A percentile compares a stretch with the other conserved stretches of the same genome.
Conservation (phyloP, 2,113 vertebrate species). For the Dromiciops gliroides region DNA sequence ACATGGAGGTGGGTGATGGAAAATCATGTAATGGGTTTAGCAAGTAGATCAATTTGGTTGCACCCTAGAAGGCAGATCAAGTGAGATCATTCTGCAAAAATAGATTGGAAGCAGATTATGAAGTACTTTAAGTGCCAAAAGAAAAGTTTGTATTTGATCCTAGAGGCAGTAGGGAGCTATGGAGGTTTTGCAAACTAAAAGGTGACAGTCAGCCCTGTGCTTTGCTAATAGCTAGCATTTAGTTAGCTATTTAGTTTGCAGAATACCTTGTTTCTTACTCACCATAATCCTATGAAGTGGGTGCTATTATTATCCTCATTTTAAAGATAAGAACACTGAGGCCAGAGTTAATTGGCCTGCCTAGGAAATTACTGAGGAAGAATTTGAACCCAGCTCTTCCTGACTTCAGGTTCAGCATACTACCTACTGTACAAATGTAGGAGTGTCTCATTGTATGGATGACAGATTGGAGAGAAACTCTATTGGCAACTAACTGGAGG, state of each 20-base stretch:
- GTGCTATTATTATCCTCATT: not conserved
- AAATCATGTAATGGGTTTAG: not conserved
- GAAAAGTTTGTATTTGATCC: not conserved
- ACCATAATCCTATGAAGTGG: not conserved
- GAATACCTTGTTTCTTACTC: not conserved
- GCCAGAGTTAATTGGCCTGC: not conserved
- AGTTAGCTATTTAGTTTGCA: not conserved
- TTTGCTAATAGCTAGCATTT: not conserved
- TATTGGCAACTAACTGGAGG: not conserved
- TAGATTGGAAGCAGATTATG: not conserved
- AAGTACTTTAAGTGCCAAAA: not conserved
- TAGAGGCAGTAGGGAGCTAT: not conserved
- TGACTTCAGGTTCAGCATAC: not conserved
- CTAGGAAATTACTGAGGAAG: not conserved
- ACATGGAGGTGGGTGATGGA: not conserved
- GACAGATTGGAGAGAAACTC: not conserved
- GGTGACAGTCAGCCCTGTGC: not conserved
- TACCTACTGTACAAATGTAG: not conserved
- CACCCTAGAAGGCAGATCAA: not conserved
- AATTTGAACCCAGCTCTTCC: not conserved
- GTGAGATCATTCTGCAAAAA: not conserved
- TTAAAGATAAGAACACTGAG: not conserved
- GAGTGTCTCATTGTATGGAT: not conserved
- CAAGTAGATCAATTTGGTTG: not conserved
- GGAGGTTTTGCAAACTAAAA: not conserved